Evolutionary conservation across 2,797 vertebrate genomes (phyloP).

Genomic region (Danionella dracula): DNA sequence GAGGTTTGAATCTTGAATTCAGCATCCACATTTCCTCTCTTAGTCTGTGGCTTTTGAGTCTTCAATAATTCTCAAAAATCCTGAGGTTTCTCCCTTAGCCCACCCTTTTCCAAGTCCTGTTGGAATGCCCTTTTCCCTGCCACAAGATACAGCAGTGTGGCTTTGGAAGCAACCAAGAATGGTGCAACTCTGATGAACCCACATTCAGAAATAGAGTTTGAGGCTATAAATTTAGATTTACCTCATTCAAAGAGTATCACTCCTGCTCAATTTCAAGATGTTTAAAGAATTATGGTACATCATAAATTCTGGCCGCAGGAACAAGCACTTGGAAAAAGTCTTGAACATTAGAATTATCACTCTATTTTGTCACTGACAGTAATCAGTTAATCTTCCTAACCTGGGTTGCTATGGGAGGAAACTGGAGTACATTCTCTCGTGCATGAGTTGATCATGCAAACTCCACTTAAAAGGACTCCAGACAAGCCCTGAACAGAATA

Average conservation of each 20-base stretch:
- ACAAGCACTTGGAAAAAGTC: not conserved
- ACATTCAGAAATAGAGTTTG: conserved; percentile 38
- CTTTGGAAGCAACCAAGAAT: conserved; percentile 37
- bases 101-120: conserved; percentile 14
- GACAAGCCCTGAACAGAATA: too few species aligned
- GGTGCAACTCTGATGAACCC: conserved; percentile 25
- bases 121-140: conserved; percentile 43
- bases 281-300: not conserved
- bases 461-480: too few species aligned
- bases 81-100: conserved; percentile 31
- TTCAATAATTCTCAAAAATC: conserved; percentile 35
- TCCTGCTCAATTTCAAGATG: not conserved
- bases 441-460: too few species aligned
- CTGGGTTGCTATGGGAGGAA: too few species aligned
- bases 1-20: conserved; percentile 9
- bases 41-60: conserved; percentile 35
- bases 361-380: not conserved
- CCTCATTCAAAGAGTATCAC: not conserved
- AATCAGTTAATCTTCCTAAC: too few species aligned
- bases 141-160: conserved; percentile 43
- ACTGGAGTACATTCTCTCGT: too few species aligned
- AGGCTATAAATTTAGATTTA: conserved; percentile 35
- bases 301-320: conserved; percentile 4
- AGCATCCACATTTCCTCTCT: conserved; percentile 20
- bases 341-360: conserved; percentile 20